Base-by-base conservation (phyloP, 53 echinoderm and acorn worm species). In the Luidia sarsii region DNA sequence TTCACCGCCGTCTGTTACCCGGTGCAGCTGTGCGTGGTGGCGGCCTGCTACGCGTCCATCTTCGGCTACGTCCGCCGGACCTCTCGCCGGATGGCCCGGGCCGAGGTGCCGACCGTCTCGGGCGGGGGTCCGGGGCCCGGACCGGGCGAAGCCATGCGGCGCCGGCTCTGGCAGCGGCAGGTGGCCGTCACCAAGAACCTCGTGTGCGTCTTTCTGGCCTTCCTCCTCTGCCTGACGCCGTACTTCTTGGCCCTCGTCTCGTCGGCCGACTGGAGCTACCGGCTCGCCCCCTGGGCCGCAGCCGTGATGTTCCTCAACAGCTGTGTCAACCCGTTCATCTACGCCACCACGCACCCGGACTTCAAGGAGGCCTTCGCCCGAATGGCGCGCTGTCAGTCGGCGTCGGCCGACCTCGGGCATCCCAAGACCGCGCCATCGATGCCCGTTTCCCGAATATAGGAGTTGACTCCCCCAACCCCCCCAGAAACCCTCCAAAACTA, bases 291-390 rank as follows among this genome's bases (percentile, higher is more conserved):
- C 19, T 77, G 77, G 77, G 43, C 24, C 19, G 77, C 59, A 39
- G 16, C 48, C 29, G 61, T 77, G 8, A 18, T 61, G 45, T 39
- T 29, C 27, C 61, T 30, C 31, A 84, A 84, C 48, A 72, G 64
- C n/a, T 37, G 50, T 19, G 53, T 72, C 29, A 84, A 84, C 73
- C 72, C 84, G 1, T 20, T 67, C 36, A 84, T 84, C 31, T 84
- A 84, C 41, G 63, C 73, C 21, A 59, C 73, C 29, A 46, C 84
- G 56, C 84, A 84, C 33, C 84, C 84, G 6, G 72, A 84, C 1
- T 84, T 84, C 64, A 84, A 63, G 39, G 38, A 72, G 41, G 64
- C 52, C 0, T 72, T 84, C 64, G 37, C 35, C 20, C 45, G 34
- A 10, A 50, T 82, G 57, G 9, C 68, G 3, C 52, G 57, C 15